Evolutionary conservation across 2,113 vertebrate species (phyloP), one percentile per base, ranked within the genome.

Genomic region (Ivindomyrus marchei): DNA sequence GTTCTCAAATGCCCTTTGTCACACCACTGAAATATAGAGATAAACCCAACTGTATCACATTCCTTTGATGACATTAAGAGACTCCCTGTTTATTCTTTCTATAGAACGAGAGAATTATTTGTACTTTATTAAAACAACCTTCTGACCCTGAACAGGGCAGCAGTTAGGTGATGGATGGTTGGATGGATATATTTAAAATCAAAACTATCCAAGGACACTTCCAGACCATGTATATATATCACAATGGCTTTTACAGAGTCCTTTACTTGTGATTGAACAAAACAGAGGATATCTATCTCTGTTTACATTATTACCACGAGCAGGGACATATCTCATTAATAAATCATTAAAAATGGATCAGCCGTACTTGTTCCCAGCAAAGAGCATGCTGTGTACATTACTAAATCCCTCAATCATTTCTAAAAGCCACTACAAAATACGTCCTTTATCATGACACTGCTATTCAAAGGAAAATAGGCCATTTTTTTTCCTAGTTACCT

Each of bases 321-420:
- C 31, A 56, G 49, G 49, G 11, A n/a, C 74, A 45, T 42, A 56
- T 42, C 77, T 84, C 88, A 83, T 83, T 56, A 56, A 89, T 83
- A 89, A 89, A 89, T 89, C 74, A 84, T 80, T 24, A 89, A 27
- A 39, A 49, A 89, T 49, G 39, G 47, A 83, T 53, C 39, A 83
- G 88, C 50, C 36, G 4, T 42, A 36, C 47, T 89, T 80, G 46
- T 53, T 77, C 66, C 31, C 66, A 83, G 66, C 11, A 77, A 50
- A 53, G n/a, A 89, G 77, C 15, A 19, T 5, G 9, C 21, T 80
- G 70, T 83, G 77, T 89, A 83, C 31, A 53, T 89, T 52, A 52
- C 46, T 21, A 39, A 83, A 52, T 83, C 31, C 70, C 88, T 52
- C 66, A 89, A 77, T 80, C 47, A 52, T 52, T 39, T 42, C 83